Percentiles rank a stretch among this genome's conserved stretches.
Evolutionary conservation across 2,888 invertebrate species (phyloP).

Genomic region (Leuctra nigra): DNA sequence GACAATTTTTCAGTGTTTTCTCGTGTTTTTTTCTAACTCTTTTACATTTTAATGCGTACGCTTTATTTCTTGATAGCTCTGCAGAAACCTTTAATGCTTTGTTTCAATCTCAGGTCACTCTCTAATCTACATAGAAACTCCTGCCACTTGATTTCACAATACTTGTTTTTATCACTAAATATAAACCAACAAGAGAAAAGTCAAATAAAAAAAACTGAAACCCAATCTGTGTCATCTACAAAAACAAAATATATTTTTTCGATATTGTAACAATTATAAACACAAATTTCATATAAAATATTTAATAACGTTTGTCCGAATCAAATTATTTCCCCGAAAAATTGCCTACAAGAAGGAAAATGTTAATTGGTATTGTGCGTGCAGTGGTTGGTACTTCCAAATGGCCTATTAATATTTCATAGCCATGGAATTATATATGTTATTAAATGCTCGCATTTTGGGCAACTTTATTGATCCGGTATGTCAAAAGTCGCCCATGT

Average conservation of each 20-base stretch:
- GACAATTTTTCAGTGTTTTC: conserved; percentile 1
- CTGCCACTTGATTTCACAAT: conserved; percentile 1
- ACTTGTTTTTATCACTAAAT: neutral
- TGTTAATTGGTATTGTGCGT: conserved; percentile 15
- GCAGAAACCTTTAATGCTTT: neutral
- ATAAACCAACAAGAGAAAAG: too few relatives aligned
- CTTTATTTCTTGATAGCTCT: neutral
- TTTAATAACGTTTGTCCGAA: neutral
- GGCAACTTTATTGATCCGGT: conserved; percentile 5
- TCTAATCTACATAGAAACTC: conserved; percentile 11
- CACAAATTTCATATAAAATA: too few relatives aligned
- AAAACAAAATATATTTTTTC: too few relatives aligned
- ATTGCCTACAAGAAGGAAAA: conserved; percentile 6
- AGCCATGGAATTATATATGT: conserved; percentile 8
- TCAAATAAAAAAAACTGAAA: too few relatives aligned
- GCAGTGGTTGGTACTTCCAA: neutral
- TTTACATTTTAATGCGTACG: neutral
- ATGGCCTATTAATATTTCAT: conserved; percentile 15
- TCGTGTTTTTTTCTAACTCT: too few relatives aligned
- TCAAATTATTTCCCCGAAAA: conserved; percentile 12
- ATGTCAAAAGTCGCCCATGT: too few relatives aligned
- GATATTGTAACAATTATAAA: too few relatives aligned
- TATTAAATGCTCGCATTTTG: conserved; percentile 1
- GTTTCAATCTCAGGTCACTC: neutral
- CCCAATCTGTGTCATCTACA: too few relatives aligned